Percentiles rank a stretch among this genome's conserved stretches.
Conservation (phyloP, 2,113 vertebrate species). For the Carlito syrichta region DNA sequence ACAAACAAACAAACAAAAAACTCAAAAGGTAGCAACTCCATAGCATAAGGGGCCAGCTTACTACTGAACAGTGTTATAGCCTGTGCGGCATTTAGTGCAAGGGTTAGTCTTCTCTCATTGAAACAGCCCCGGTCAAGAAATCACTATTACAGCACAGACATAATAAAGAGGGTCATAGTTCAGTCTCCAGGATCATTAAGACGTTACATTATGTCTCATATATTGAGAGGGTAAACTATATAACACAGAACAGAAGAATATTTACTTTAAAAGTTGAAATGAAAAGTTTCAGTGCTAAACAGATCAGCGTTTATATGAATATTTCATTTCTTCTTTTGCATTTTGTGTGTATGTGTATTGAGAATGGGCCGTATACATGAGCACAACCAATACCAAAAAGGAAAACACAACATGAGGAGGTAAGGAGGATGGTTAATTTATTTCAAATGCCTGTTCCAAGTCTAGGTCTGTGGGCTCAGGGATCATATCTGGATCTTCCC, state of each 20-base stretch:
- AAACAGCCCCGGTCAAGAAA: neutral
- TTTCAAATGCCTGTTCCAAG: neutral
- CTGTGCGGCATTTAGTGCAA: neutral
- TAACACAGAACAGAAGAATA: too few species aligned
- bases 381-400: neutral
- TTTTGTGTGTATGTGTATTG: neutral
- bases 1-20: too few species aligned
- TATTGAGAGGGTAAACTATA: too few species aligned
- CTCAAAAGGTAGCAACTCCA: neutral
- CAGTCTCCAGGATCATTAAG: neutral
- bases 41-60: neutral
- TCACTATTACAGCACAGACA: neutral
- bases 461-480: neutral
- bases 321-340: neutral
- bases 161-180: neutral
- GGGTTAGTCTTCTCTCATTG: too few species aligned
- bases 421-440: neutral
- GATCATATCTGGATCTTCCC: neutral
- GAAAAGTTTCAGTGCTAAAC: neutral
- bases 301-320: neutral
- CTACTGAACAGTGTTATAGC: neutral
- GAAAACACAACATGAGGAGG: neutral
- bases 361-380: neutral
- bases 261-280: constrained; percentile 15
- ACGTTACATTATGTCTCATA: neutral